Conservation (phyloP, 2,113 vertebrate genomes). For the Todiramphus chloris region DNA sequence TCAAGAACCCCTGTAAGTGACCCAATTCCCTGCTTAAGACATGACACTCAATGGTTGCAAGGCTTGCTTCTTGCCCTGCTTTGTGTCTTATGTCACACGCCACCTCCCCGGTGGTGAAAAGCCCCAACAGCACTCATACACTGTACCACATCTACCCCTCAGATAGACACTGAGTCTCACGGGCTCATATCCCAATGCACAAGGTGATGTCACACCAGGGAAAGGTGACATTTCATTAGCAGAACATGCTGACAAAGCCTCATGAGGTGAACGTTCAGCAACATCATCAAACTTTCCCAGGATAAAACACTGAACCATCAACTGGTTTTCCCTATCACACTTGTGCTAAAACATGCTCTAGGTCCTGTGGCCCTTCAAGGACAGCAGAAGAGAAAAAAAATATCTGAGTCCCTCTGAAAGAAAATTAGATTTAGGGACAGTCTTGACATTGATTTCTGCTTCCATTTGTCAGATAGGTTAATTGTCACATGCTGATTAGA, state of each 20-base stretch:
- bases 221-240: constrained; percentile 48
- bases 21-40: not conserved
- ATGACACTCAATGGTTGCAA: not conserved
- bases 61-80: not conserved
- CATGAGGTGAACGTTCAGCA: constrained; percentile 6
- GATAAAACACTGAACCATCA: not conserved
- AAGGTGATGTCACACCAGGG: not conserved
- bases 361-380: not conserved
- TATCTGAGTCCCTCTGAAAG: not conserved
- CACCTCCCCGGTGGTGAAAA: not conserved
- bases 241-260: constrained; percentile 44
- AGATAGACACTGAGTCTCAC: not conserved
- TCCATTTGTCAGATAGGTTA: not conserved
- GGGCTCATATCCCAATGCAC: not conserved
- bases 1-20: not conserved
- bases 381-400: not conserved
- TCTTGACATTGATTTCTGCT: not conserved
- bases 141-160: not conserved
- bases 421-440: not conserved
- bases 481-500: not conserved
- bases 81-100: not conserved
- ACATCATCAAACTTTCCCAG: not conserved
- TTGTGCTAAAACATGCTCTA: not conserved
- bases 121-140: not conserved
- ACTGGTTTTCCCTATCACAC: not conserved